Percentiles rank a stretch among this genome's conserved stretches.
Conservation (phyloP, 35 echinoderm and acorn worm species). For the Lytechinus pictus region DNA sequence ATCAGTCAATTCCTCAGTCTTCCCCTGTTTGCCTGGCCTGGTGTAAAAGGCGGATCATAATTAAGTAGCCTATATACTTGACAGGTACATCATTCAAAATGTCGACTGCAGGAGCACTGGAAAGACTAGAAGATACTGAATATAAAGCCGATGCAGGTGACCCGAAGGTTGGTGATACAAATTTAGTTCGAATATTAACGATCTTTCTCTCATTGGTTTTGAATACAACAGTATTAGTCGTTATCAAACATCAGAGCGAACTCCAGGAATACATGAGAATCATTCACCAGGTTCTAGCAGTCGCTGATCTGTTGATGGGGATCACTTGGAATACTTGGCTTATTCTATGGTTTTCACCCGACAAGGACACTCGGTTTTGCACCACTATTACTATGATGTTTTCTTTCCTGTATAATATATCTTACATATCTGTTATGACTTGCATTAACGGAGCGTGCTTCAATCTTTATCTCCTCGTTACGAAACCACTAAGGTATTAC, state of each 20-base stretch:
- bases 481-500: neutral
- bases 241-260: neutral
- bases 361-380: neutral
- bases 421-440: neutral
- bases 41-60: too few species aligned
- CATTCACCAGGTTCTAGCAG: neutral
- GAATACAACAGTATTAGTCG: neutral
- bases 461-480: conserved; percentile 1
- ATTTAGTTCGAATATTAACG: neutral
- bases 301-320: neutral
- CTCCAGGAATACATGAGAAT: neutral
- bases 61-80: too few species aligned
- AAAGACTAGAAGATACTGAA: neutral
- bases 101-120: neutral
- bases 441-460: neutral
- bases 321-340: neutral
- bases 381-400: neutral
- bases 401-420: neutral
- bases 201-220: neutral
- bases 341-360: neutral
- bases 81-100: neutral
- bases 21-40: too few species aligned
- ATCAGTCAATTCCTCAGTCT: too few species aligned
- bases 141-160: neutral
- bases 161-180: neutral